Percentiles rank a stretch among this genome's conserved stretches.
Conservation (phyloP, 2,888 invertebrate species). For the Caenorhabditis japonica region DNA sequence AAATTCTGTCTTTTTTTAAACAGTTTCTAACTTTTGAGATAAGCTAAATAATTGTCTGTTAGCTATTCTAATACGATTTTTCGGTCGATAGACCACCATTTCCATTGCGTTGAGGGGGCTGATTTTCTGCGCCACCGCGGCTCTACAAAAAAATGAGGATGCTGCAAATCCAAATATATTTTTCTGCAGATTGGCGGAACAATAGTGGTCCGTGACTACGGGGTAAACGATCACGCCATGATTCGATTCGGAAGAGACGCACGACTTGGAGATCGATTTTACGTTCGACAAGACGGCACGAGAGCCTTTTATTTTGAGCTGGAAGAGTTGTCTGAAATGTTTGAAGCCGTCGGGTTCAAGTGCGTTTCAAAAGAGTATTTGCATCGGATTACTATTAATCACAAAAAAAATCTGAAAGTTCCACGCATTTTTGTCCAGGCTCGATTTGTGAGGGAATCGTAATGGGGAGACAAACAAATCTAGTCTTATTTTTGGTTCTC, state of each 20-base stretch:
- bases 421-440: conserved; percentile 93
- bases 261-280: conserved; percentile 89
- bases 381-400: conserved; percentile 89
- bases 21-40: too few relatives aligned
- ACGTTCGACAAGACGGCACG: conserved; percentile 96
- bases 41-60: too few relatives aligned
- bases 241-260: conserved; percentile 91
- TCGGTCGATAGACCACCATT: too few relatives aligned
- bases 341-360: conserved; percentile 84
- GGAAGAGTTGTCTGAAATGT: conserved; percentile 83
- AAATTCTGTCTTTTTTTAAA: too few relatives aligned
- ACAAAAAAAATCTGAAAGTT: conserved; percentile 91
- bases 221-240: conserved; percentile 94
- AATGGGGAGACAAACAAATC: background rate
- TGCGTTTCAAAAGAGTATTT: conserved; percentile 85
- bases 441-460: conserved; percentile 81
- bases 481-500: conserved; percentile 7
- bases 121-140: too few relatives aligned
- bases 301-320: conserved; percentile 82
- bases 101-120: too few relatives aligned
- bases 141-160: too few relatives aligned
- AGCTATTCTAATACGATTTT: too few relatives aligned
- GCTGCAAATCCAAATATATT: too few relatives aligned
- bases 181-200: conserved; percentile 83
- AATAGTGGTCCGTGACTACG: conserved; percentile 92